phyloP scores from a whole-genome alignment of 2,888 invertebrate genomes.

The Scaptomyza flava region DNA sequence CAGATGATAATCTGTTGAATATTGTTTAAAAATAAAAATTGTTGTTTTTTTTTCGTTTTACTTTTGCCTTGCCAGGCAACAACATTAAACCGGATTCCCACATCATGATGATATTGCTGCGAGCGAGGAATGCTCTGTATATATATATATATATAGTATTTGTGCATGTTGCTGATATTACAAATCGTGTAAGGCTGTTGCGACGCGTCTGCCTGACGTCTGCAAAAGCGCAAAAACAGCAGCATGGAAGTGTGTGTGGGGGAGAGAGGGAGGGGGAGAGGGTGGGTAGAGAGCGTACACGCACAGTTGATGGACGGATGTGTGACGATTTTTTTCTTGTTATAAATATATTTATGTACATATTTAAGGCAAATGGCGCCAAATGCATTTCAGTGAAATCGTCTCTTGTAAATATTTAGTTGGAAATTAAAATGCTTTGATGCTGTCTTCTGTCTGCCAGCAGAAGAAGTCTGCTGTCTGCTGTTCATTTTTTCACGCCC shows the following conservation, averaged over 20 bases:
- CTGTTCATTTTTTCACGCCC: slow-evolving; percentile 53
- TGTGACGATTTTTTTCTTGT: slow-evolving; percentile 74
- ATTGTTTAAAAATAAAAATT: slow-evolving; percentile 68
- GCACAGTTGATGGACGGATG: slow-evolving; percentile 73
- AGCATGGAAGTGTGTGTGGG: neutral
- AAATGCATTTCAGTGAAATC: slow-evolving; percentile 53
- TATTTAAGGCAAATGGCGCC: slow-evolving; percentile 65
- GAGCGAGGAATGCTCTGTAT: slow-evolving; percentile 1
- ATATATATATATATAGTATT: neutral
- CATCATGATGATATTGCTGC: slow-evolving; percentile 14
- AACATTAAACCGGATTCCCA: slow-evolving; percentile 61
- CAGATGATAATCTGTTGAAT: slow-evolving; percentile 73
- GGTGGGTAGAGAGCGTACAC: neutral
- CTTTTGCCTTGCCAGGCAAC: slow-evolving; percentile 21
- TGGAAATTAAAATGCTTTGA: slow-evolving; percentile 62
- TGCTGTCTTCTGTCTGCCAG: slow-evolving; percentile 27
- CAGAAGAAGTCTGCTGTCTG: slow-evolving; percentile 12
- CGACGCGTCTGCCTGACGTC: slow-evolving; percentile 73
- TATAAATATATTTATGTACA: slow-evolving; percentile 25
- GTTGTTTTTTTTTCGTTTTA: no score
- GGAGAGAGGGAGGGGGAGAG: neutral
- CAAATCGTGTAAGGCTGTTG: slow-evolving; percentile 73
- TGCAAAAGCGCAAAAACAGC: slow-evolving; percentile 42
- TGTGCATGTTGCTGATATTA: slow-evolving; percentile 68
- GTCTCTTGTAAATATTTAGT: slow-evolving; percentile 54